Evolutionary conservation across 2,888 invertebrate species (phyloP).

Genomic region (Flexamia atlantica): DNA sequence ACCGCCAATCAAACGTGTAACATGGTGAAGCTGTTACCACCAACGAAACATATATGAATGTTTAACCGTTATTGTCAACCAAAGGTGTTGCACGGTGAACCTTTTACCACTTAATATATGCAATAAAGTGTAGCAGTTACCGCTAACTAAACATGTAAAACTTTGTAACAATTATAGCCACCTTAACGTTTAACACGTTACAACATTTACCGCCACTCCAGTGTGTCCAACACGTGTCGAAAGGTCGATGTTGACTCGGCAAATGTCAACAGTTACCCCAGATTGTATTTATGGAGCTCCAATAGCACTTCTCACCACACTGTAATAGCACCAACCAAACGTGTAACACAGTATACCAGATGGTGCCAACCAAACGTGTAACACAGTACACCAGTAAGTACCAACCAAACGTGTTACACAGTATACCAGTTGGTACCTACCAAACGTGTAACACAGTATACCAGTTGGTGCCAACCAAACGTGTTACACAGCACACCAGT

Average conservation of each 20-base stretch:
- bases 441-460: constrained; percentile 14
- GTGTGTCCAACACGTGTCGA: constrained; percentile 30
- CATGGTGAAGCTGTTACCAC: background rate
- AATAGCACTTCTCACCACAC: too few relatives aligned
- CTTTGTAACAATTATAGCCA: background rate
- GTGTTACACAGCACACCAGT: background rate
- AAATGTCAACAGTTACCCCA: constrained; percentile 53
- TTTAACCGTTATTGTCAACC: background rate
- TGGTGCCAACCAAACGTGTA: constrained; percentile 27
- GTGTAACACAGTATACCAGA: background rate
- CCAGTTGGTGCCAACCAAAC: constrained; percentile 33
- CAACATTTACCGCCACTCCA: background rate
- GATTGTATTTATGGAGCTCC: constrained; percentile 15
- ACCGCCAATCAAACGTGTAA: constrained; percentile 8
- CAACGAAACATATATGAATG: too few relatives aligned
- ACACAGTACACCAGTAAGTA: constrained; percentile 8
- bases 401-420: constrained; percentile 19
- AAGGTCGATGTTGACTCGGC: constrained; percentile 57
- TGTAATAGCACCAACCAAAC: constrained; percentile 34
- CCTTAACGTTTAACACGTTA: background rate
- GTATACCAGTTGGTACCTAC: constrained; percentile 4
- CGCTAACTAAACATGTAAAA: background rate
- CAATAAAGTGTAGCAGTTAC: background rate
- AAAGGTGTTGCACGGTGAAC: background rate
- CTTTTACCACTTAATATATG: background rate